Base-by-base conservation (phyloP, 2,797 vertebrate genomes). In the Phylloscopus collybita region DNA sequence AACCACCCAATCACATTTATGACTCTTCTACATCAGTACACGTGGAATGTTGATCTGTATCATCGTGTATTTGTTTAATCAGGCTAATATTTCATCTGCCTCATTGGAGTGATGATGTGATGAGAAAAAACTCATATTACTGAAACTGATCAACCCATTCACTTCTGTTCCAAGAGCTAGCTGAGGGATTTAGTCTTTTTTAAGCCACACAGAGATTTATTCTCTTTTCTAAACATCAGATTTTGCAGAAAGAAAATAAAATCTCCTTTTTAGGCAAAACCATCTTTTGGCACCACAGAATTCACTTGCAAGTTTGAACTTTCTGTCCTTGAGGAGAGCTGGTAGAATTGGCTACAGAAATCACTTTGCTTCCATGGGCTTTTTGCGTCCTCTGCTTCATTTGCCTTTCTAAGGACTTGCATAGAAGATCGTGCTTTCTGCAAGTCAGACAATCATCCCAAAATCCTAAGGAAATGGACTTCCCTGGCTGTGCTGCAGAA, bases 81-180 rank as follows among this genome's bases (percentile, higher is more conserved):
- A 95, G 95, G 91, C 70, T 88, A 92, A 90, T 93, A 94, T 75
- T 93, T 96, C 88, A 88, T 94, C 95, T 96, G 96, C 86, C 86
- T 93, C 42, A 16, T 61, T 91, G 85, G 40, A 88, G 23, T 83
- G 78, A 67, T 91, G 75, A 84, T 71, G 74, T 45, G 56, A 88
- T 69, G 81, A 88, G 87, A 73, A 87, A 79, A 93, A 96, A 86
- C 69, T 83, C 49, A 56, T 56, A 51, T 76, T 86, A 51, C 76
- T 79, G 88, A 67, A 88, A 82, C 88, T 53, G 20, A 90, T 56
- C 90, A 90, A 91, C 69, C 11, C 18, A 15, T 86, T 94, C 65
- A 76, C 69, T 93, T 92, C 76, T 95, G 57, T 79, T 47, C 72
- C 62, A 82, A 74, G 86, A 88, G 53, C 67, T 49, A 60, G 73